Evolutionary conservation across 2,113 vertebrate genomes (phyloP).

Genomic region (Haemorhous mexicanus): DNA sequence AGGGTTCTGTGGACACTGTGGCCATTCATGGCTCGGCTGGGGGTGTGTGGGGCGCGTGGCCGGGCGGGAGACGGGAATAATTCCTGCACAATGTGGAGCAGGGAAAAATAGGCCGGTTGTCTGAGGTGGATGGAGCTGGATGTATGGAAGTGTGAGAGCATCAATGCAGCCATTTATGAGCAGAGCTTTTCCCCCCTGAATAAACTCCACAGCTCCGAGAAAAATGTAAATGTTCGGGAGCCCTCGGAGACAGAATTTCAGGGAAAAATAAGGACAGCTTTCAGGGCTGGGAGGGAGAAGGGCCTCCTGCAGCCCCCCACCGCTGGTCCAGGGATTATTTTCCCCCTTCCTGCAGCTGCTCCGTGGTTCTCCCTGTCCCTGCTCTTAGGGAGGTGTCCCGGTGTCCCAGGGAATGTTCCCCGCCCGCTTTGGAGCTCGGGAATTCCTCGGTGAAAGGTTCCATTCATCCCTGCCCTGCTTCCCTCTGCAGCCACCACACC

Average conservation of each 20-base stretch:
- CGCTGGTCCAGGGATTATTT: not conserved
- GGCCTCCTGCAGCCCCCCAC: not conserved
- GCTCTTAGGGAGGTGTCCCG: not conserved
- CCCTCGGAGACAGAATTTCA: conserved; percentile 45
- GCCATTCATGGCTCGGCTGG: conserved; percentile 64
- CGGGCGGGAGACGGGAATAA: conserved; percentile 20
- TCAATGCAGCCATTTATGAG: conserved; percentile 61
- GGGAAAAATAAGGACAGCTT: conserved; percentile 45
- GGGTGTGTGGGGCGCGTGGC: not conserved
- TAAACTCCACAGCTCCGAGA: not conserved
- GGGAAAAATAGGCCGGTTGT: conserved; percentile 61
- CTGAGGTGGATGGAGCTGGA: conserved; percentile 3
- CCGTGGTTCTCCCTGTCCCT: not conserved
- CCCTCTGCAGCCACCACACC: conserved; percentile 69
- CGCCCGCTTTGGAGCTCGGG: conserved; percentile 33
- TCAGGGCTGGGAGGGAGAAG: not conserved
- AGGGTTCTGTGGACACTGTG: conserved; percentile 57
- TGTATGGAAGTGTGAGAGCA: not conserved
- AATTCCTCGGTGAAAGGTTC: conserved; percentile 72
- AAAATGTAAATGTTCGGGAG: conserved; percentile 21
- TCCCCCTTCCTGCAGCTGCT: not conserved
- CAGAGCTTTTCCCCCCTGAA: not conserved
- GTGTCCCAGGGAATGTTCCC: not conserved
- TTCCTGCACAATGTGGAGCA: not conserved
- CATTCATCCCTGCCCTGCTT: conserved; percentile 68